Base-by-base conservation (phyloP, 2,888 invertebrate species). In the Eupithecia abbreviata region DNA sequence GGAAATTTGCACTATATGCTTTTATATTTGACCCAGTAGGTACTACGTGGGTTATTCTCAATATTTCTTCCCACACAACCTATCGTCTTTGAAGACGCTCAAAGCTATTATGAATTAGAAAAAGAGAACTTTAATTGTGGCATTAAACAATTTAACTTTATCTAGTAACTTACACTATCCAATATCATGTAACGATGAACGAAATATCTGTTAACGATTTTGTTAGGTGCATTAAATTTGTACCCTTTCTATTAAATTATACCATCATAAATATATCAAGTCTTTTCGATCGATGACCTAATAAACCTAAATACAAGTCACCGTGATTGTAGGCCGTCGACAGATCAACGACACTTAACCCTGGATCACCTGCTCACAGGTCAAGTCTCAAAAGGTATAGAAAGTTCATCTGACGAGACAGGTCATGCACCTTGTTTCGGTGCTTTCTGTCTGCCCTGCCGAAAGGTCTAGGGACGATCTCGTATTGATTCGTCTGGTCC, bases 401-500 rank as follows among this genome's bases (percentile, higher is more conserved):
- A 68, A 15, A 18, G 65, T 41, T 70, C 62, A 74, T 62, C 62
- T 58, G 45, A 43, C 62, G 15, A 65, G 71, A 68, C 73, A 66
- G 77, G 67, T 75, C 75, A 75, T 67, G 71, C 67, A 72, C 75
- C 73, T 69, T 41, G 45, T 68, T 70, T 67, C 71, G 30, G 41
- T 47, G 47, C 67, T 51, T 62, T 75, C 49, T 18, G 74, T 72
- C 75, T 76, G 62, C 71, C 76, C 76, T 76, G 68, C 71, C 76
- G 74, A 76, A 69, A 76, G 68, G 72, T 67, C 45, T 68, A 45
- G 71, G 72, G 66, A 72, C 76, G 65, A 73, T 41, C 45, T 42
- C 9, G 47, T 74, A 78, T 78, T 74, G 76, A 78, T 78, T 74
- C 72, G 76, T 78, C 78, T 78, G 58, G 69, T 66, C 66, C 42